Conservation (phyloP, 1,140 invertebrate genomes). For the Lordiphosa stackelbergi region DNA sequence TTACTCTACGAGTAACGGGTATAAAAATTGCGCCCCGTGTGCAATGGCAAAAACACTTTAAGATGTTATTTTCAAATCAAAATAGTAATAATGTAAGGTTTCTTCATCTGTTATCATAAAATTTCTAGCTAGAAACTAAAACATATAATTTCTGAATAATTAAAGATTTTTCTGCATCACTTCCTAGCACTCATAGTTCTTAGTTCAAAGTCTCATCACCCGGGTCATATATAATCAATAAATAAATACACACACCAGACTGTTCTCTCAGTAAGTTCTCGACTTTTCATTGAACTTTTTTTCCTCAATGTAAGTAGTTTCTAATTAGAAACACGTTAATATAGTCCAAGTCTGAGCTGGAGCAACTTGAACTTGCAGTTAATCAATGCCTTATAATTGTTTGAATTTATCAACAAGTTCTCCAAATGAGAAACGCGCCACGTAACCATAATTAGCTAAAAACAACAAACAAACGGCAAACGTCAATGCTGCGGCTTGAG, state of each 20-base stretch:
- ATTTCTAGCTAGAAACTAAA: no score
- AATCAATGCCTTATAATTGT: constrained; percentile 64
- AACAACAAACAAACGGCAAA: constrained; percentile 13
- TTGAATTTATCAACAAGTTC: constrained; percentile 47
- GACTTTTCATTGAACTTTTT: constrained; percentile 60
- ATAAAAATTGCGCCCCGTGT: no score
- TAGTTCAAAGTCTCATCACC: no score
- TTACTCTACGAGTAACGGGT: no score
- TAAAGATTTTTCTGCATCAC: no score
- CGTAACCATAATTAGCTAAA: constrained; percentile 46
- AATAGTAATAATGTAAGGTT: no score
- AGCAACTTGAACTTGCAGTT: constrained; percentile 10
- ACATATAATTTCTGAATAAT: no score
- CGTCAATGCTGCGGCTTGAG: constrained; percentile 20
- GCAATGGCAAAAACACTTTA: no score
- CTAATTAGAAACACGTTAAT: constrained; percentile 61
- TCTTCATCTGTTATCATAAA: no score
- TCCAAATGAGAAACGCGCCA: constrained; percentile 26
- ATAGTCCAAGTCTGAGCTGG: constrained; percentile 15
- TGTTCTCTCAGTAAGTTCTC: constrained; percentile 3
- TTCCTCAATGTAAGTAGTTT: constrained; percentile 16
- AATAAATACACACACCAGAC: neutral
- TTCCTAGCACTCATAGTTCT: no score
- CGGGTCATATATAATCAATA: neutral
- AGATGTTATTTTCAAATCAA: no score